Percentiles rank a stretch among this genome's conserved stretches.
phyloP scores from a whole-genome alignment of 23 tunicate species.

The Diplosoma virens region DNA sequence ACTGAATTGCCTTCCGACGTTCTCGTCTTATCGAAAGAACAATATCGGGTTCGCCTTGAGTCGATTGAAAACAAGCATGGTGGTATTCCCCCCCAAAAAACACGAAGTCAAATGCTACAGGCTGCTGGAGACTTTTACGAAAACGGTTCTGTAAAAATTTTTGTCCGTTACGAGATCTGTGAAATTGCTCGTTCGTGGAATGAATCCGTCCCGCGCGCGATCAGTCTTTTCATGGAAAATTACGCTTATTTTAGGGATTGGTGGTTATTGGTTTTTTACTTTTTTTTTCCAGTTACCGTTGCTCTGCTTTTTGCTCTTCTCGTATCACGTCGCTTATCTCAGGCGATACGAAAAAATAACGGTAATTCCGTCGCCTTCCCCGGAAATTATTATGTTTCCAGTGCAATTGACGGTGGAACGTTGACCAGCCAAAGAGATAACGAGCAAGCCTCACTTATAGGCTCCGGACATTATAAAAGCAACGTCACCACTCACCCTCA shows the following conservation, averaged over 20 bases:
- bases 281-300: slow-evolving; percentile 52
- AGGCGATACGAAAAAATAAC: slow-evolving; percentile 1
- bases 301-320: slow-evolving; percentile 50
- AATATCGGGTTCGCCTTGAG: too few relatives aligned
- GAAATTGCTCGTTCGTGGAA: slow-evolving; percentile 44
- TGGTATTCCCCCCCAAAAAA: too few relatives aligned
- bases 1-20: neutral
- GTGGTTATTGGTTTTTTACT: slow-evolving; percentile 70
- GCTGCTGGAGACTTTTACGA: too few relatives aligned
- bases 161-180: slow-evolving; percentile 45
- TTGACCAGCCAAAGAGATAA: slow-evolving; percentile 36
- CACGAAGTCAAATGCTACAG: too few relatives aligned
- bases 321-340: slow-evolving; percentile 43
- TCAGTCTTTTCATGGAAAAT: slow-evolving; percentile 36
- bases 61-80: too few relatives aligned
- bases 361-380: neutral
- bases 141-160: too few relatives aligned
- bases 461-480: slow-evolving; percentile 9
- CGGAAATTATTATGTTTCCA: slow-evolving; percentile 29
- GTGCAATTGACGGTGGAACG: slow-evolving; percentile 41
- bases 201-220: slow-evolving; percentile 18
- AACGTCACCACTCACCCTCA: slow-evolving; percentile 36
- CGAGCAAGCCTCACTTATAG: slow-evolving; percentile 6
- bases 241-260: slow-evolving; percentile 52
- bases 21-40: neutral